Base-by-base conservation (phyloP, 2,888 invertebrate species). In the Diogma glabrata region DNA sequence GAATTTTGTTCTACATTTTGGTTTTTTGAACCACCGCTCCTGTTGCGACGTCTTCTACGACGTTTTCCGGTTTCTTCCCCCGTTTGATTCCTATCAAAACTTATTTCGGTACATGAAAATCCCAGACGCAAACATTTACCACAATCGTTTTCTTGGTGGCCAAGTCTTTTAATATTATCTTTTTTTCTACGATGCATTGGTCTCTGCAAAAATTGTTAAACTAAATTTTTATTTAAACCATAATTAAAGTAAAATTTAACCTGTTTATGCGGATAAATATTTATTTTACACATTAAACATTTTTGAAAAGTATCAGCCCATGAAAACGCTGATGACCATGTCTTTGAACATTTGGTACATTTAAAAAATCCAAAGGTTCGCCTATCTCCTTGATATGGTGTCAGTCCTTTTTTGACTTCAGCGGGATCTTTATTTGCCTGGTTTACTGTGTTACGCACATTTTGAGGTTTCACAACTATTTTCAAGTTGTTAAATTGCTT, bases 191-290 rank as follows among this genome's bases (percentile, higher is more conserved):
- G 22, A n/a, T 36, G 36, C 2, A n/a, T 28, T 10, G 38, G 20
- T n/a, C 23, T n/a, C n/a, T 43, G 22, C 22, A 43, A 43, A 14
- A 14, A 14, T 43, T 43, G 43, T 23, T 43, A n/a, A 2, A 20
- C 2, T 20, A 16, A 22, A n/a, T n/a, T n/a, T n/a, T 43, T 43
- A 43, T 14, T 6, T 7, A 4, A 36, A 36, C 17, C 9, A 10
- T 19, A 38, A 12, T 9, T 43, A 19, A n/a, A n/a, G 28, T 10
- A 28, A 28, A 10, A 22, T 22, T 23, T 23, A 3, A 43, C 43
- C 43, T 43, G 43, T 43, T 43, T 43, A 43, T 22, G 23, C 23
- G 43, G 43, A 22, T 43, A 43, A 20, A 43, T 23, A 20, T 22
- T 43, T n/a, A 8, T 12, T 5, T 22, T n/a, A 22, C 43, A 43